These are phyloP conservation scores for Balaeniceps rex DNA, from an alignment of 2,113 vertebrate species.

Conservation along the genomic window DNA sequence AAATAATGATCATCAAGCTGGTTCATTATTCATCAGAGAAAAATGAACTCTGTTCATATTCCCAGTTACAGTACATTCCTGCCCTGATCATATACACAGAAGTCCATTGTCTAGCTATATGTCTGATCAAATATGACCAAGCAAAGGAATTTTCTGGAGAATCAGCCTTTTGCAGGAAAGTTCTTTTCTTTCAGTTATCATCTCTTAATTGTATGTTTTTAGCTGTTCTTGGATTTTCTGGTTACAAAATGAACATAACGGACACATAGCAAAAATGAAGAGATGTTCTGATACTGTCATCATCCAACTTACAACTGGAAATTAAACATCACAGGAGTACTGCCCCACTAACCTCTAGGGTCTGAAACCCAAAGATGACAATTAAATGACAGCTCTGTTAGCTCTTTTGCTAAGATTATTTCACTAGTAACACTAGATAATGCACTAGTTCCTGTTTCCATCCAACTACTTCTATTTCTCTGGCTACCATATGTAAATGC, in stretches of 20 bases:
- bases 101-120: slow-evolving; percentile 14
- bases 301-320: neutral
- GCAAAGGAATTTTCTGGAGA: slow-evolving; percentile 7
- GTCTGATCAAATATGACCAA: slow-evolving; percentile 15
- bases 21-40: slow-evolving; percentile 62
- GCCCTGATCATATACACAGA: neutral
- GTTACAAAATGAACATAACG: neutral
- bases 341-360: neutral
- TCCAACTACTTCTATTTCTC: neutral
- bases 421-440: neutral
- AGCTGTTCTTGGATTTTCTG: neutral
- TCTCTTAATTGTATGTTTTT: neutral
- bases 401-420: neutral
- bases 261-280: neutral
- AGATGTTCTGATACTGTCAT: neutral
- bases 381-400: neutral
- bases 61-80: slow-evolving; percentile 18
- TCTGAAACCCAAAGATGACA: neutral
- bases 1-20: slow-evolving; percentile 57
- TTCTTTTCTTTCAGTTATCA: neutral
- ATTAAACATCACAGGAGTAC: neutral
- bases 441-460: neutral
- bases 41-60: slow-evolving; percentile 49
- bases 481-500: neutral
- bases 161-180: neutral